These are phyloP conservation scores for Lepus timidus DNA, from an alignment of 2,113 vertebrate species.

Conservation along the genomic window DNA sequence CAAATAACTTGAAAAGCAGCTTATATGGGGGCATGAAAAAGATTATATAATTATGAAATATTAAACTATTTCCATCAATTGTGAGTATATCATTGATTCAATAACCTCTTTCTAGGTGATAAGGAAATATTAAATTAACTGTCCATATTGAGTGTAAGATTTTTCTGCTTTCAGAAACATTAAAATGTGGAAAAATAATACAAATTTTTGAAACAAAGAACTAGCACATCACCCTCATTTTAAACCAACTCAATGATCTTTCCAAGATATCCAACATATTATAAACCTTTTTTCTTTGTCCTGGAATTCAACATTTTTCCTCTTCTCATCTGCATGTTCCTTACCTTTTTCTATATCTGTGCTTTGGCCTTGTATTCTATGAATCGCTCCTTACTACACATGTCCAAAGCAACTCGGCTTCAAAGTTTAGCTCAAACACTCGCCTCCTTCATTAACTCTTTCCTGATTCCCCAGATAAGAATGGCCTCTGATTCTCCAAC, in stretches of 20 bases:
- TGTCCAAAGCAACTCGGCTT: not conserved
- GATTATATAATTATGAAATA: not conserved
- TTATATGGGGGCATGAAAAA: not conserved
- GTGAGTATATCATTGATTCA: not conserved
- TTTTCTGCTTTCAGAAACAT: slow-evolving; percentile 27
- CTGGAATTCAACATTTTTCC: not conserved
- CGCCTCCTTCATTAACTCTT: not conserved
- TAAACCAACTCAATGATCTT: not conserved
- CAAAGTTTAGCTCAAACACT: not conserved
- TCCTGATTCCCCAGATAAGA: slow-evolving; percentile 3
- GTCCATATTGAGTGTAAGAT: not conserved
- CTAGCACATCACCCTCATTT: not conserved
- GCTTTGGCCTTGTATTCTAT: not conserved
- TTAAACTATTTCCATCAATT: slow-evolving; percentile 14
- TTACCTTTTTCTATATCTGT: not conserved
- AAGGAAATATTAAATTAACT: slow-evolving; percentile 32
- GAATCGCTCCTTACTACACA: not conserved
- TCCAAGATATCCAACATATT: not conserved
- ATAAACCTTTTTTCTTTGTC: not conserved
- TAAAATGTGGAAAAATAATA: not conserved
- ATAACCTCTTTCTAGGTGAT: not conserved
- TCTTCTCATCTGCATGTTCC: not conserved
- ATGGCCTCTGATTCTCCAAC: not conserved
- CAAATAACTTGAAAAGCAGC: not conserved
- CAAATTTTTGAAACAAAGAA: slow-evolving; percentile 24